Evolutionary conservation across 2,113 vertebrate genomes (phyloP).

Genomic region (Archocentrus centrarchus): DNA sequence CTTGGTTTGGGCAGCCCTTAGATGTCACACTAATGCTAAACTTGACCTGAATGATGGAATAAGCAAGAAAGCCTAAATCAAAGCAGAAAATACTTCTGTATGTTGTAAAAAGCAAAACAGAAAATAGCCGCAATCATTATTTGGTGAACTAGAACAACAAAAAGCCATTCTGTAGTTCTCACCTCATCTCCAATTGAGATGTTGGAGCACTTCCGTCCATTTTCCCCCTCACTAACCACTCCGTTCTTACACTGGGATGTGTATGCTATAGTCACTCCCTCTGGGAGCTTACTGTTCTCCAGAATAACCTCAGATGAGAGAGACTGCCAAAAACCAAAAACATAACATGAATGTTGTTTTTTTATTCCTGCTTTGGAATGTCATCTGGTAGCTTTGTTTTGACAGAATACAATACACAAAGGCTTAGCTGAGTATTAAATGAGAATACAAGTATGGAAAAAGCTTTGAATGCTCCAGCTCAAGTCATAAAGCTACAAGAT

Average conservation of each 20-base stretch:
- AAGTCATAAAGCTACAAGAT: not conserved
- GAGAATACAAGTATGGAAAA: not conserved
- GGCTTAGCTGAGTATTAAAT: not conserved
- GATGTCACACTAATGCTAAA: conserved; percentile 93
- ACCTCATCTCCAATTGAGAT: conserved; percentile 98
- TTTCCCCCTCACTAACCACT: conserved; percentile 89
- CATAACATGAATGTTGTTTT: conserved; percentile 27
- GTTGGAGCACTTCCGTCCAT: conserved; percentile 95
- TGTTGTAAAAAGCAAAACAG: not conserved
- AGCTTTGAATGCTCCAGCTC: not conserved
- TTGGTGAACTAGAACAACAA: not conserved
- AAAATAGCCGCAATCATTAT: not conserved
- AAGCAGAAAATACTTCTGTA: not conserved
- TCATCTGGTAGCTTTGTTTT: conserved; percentile 53
- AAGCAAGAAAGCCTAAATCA: not conserved
- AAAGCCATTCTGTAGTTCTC: not conserved
- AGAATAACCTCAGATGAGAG: conserved; percentile 98
- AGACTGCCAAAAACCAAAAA: conserved; percentile 81
- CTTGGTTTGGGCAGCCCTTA: conserved; percentile 89
- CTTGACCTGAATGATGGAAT: conserved; percentile 81
- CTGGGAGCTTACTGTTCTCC: conserved; percentile 95
- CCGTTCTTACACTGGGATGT: conserved; percentile 96
- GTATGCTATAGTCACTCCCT: conserved; percentile 92
- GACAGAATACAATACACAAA: conserved; percentile 37
- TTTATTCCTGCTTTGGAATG: conserved; percentile 30